These are phyloP conservation scores for Gobionotothen gibberifrons DNA, from an alignment of 2,797 vertebrate species.

Conservation along the genomic window DNA sequence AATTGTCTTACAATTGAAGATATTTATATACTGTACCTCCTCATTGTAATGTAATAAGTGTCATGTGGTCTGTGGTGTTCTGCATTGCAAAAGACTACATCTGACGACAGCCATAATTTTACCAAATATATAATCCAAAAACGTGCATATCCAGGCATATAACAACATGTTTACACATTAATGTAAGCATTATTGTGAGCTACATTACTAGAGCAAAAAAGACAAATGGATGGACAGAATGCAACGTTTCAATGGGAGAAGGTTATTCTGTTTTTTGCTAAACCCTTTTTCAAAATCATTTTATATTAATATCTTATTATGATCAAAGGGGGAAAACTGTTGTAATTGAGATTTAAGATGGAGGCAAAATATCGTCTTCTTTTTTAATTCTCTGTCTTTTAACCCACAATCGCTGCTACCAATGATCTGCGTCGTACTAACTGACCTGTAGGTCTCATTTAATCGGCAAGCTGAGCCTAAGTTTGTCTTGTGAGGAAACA, in stretches of 20 bases:
- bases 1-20: background rate
- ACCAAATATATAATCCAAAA: constrained; percentile 37
- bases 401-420: background rate
- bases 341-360: background rate
- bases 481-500: constrained; percentile 46
- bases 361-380: background rate
- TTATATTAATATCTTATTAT: background rate
- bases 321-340: background rate
- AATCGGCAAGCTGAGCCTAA: constrained; percentile 22
- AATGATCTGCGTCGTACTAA: constrained; percentile 7
- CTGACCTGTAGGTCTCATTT: constrained; percentile 24
- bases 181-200: background rate
- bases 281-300: background rate
- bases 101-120: background rate
- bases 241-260: background rate
- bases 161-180: background rate
- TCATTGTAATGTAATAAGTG: constrained; percentile 6
- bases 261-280: background rate
- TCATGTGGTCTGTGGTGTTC: constrained; percentile 24
- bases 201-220: background rate
- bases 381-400: background rate
- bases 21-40: background rate
- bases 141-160: background rate
- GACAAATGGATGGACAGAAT: background rate
- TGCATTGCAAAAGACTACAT: constrained; percentile 33